Conservation (phyloP, 2,113 vertebrate genomes). For the Erpornis zantholeuca region DNA sequence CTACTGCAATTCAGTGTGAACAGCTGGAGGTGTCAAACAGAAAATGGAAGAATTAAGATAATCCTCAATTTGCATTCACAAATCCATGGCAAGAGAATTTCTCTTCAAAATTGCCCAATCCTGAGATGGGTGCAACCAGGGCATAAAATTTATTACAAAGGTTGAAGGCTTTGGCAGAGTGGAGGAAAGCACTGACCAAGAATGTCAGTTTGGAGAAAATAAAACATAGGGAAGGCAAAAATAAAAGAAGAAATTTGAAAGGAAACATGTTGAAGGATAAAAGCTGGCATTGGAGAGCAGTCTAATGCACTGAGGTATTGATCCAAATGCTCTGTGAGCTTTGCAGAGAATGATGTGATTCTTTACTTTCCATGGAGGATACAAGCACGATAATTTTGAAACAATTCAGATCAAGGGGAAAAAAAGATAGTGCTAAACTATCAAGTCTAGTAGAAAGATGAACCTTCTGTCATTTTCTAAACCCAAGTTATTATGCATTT, state of each 20-base stretch:
- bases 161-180: not conserved
- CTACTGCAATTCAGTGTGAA: slow-evolving; percentile 2
- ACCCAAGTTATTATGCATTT: not conserved
- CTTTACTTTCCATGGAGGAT: not conserved
- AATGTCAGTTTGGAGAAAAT: not conserved
- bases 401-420: not conserved
- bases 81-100: slow-evolving; percentile 19
- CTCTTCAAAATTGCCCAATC: not conserved
- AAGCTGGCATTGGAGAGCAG: not conserved
- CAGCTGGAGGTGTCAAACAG: slow-evolving; percentile 40
- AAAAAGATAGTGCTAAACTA: not conserved
- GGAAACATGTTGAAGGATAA: not conserved
- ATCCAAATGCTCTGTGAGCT: not conserved
- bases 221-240: not conserved
- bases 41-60: slow-evolving; percentile 40
- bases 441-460: not conserved
- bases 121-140: not conserved
- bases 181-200: not conserved
- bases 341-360: not conserved
- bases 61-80: slow-evolving; percentile 35
- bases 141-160: not conserved
- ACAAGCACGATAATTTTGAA: not conserved
- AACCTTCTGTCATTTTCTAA: not conserved
- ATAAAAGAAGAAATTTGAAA: not conserved
- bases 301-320: not conserved